A percentile compares a stretch with the other conserved stretches of the same genome.
Evolutionary conservation across 2,888 invertebrate species (phyloP).

Genomic region (Julus scandinavius): DNA sequence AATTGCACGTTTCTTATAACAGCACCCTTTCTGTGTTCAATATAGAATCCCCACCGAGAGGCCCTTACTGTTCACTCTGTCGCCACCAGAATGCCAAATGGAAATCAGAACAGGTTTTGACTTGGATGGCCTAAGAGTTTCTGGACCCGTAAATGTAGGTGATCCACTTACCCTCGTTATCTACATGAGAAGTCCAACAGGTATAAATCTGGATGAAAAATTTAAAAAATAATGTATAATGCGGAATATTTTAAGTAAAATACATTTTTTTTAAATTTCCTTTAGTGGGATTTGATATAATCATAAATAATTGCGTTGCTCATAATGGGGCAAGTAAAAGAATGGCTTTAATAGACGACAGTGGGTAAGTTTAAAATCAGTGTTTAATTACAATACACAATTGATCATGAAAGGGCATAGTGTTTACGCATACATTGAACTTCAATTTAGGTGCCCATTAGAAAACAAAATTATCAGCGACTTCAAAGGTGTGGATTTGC

Average conservation of each 20-base stretch:
- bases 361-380: constrained; percentile 73
- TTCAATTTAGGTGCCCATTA: constrained; percentile 79
- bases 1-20: neutral
- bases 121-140: constrained; percentile 83
- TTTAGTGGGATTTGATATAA: constrained; percentile 92
- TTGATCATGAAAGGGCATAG: neutral
- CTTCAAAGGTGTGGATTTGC: constrained; percentile 86
- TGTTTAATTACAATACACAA: neutral
- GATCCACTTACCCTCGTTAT: constrained; percentile 92
- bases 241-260: neutral
- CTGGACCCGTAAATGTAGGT: constrained; percentile 90
- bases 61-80: constrained; percentile 90
- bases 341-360: constrained; percentile 91
- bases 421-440: neutral
- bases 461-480: constrained; percentile 92
- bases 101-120: constrained; percentile 93
- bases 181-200: constrained; percentile 94
- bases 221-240: neutral
- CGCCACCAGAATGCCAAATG: constrained; percentile 96
- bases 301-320: constrained; percentile 92
- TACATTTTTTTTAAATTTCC: constrained; percentile 46
- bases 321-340: constrained; percentile 93
- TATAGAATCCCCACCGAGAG: constrained; percentile 91
- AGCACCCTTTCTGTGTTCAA: constrained; percentile 57
- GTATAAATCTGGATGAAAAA: constrained; percentile 69